Base-by-base conservation (phyloP, 35 echinoderm and acorn worm species). In the Apostichopus californicus region DNA sequence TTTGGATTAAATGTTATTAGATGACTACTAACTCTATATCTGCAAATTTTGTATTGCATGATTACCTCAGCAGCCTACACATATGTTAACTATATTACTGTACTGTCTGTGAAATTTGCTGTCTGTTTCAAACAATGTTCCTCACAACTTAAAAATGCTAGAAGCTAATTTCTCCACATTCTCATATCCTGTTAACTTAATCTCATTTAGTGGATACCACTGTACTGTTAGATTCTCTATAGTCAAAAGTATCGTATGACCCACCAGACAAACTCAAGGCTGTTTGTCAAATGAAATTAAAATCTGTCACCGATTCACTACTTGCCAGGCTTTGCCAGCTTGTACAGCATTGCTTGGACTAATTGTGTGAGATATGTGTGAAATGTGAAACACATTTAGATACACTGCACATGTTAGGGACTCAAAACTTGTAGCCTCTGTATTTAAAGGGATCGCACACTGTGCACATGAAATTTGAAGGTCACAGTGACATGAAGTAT, bases 231-330 rank as follows among this genome's bases (percentile, higher is more conserved):
- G 34, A 2, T 46, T 46, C 18, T 68, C 64, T 5, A 68, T 18
- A 11, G 18, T 68, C 64, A 68, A 18, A 4, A 18, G 11, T 68
- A 68, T 68, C 17, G 18, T 68, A 68, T 68, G 18, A 4, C 18
- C 11, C 64, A 68, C 11, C 64, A 68, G 64, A 11, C 11, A 18
- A 18, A 68, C 64, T 68, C 64, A 68, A 68, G 64, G 64, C 64
- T 68, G 64, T 68, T 68, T 68, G 64, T 68, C 64, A 68, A 68
- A 68, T 68, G 64, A 68, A 68, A 68, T 68, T 68, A 68, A 68
- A 68, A 18, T 68, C 64, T 68, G 64, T 68, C 64, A 68, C 3
- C 11, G 11, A 18, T 18, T 18, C 64, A 18, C 9, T 68, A 14
- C 64, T 68, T 18, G 64, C 28, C 24, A 25, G 24, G 24, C 24